Percentiles rank a stretch among this genome's conserved stretches.
These are phyloP conservation scores for Geodia barretti DNA, from an alignment of 37 sponge, comb jelly and placozoan species.

Conservation along the genomic window DNA sequence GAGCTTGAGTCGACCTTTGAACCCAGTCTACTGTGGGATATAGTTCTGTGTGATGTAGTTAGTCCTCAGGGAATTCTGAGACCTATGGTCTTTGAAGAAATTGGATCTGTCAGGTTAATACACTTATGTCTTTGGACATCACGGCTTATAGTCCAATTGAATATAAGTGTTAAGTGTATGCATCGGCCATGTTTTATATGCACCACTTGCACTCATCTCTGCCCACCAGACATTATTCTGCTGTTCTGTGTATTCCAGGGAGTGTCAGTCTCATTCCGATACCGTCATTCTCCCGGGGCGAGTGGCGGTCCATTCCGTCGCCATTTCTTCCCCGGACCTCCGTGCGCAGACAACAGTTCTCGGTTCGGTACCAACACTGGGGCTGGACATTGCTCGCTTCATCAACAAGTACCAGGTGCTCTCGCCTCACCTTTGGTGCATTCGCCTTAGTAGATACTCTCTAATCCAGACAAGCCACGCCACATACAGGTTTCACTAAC, in stretches of 20 bases:
- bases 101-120: conserved; percentile 42
- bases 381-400: conserved; percentile 64
- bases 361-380: conserved; percentile 66
- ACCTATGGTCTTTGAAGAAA: conserved; percentile 30
- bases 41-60: conserved; percentile 47
- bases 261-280: conserved; percentile 11
- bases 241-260: no score
- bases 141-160: no score
- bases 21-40: conserved; percentile 48
- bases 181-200: no score
- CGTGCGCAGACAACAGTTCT: conserved; percentile 54
- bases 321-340: conserved; percentile 56
- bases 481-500: no score
- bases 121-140: no score
- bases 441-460: no score
- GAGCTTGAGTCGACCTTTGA: neutral
- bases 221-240: no score
- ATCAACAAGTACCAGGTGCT: conserved; percentile 71
- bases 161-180: no score
- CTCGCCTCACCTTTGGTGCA: neutral
- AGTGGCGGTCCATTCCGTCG: conserved; percentile 17
- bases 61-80: conserved; percentile 52
- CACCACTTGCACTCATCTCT: no score
- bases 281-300: conserved; percentile 22
- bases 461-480: no score